These are phyloP conservation scores for Ptilorrhoa leucosticta DNA, from an alignment of 2,113 vertebrate species.

Conservation along the genomic window DNA sequence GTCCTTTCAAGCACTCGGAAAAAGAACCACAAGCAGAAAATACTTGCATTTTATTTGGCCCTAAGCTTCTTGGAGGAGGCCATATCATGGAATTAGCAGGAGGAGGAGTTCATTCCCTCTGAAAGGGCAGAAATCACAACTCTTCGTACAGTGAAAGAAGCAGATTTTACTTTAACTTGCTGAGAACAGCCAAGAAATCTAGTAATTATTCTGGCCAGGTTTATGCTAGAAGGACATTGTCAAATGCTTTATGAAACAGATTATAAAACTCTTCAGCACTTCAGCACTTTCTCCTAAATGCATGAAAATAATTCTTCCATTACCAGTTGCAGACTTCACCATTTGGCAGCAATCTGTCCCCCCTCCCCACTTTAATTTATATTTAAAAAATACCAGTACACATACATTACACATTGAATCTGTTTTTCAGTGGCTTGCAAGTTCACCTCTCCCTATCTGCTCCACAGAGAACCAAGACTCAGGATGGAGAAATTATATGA, in stretches of 20 bases:
- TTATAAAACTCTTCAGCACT: conserved; percentile 30
- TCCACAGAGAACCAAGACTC: not conserved
- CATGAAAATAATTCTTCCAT: conserved; percentile 27
- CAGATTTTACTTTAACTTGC: not conserved
- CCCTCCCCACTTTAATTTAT: not conserved
- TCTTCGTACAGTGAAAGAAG: not conserved
- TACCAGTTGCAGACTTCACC: not conserved
- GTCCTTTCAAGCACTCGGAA: not conserved
- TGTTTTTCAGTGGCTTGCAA: not conserved
- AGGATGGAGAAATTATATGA: not conserved
- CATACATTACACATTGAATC: not conserved
- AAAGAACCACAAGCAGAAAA: not conserved
- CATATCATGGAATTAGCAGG: not conserved
- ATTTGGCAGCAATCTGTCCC: not conserved
- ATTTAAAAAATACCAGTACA: not conserved
- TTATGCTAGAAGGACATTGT: conserved; percentile 8
- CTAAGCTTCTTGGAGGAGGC: not conserved
- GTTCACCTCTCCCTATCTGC: not conserved
- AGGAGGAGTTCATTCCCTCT: conserved; percentile 1
- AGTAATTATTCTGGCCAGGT: not conserved
- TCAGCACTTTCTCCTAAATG: conserved; percentile 15
- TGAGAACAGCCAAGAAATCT: conserved; percentile 19
- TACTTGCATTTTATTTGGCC: conserved; percentile 20
- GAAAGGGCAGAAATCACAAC: not conserved
- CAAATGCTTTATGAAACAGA: conserved; percentile 30